These are phyloP conservation scores for Unio pictorum DNA, from an alignment of 2,888 invertebrate species.

Conservation along the genomic window DNA sequence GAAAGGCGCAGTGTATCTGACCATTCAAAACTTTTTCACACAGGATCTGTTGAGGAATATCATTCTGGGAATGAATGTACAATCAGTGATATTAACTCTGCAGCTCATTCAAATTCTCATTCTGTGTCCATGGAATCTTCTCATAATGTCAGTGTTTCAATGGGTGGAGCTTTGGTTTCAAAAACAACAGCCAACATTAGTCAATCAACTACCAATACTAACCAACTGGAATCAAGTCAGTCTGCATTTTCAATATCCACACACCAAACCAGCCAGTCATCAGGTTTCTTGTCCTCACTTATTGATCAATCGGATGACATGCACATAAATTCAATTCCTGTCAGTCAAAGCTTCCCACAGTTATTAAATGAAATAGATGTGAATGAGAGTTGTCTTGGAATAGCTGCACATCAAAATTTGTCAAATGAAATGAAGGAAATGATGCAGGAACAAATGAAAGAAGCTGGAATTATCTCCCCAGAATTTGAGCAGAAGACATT, in stretches of 20 bases:
- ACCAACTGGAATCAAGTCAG: too few relatives aligned
- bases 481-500: conserved; percentile 30
- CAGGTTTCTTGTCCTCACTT: conserved; percentile 18
- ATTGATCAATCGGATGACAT: conserved; percentile 16
- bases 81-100: too few relatives aligned
- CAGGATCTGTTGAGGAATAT: too few relatives aligned
- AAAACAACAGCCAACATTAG: too few relatives aligned
- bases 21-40: too few relatives aligned
- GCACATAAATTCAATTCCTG: conserved; percentile 17
- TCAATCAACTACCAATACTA: too few relatives aligned
- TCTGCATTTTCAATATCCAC: too few relatives aligned
- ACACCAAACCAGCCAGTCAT: conserved; percentile 16
- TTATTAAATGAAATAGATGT: conserved; percentile 48
- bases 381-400: conserved; percentile 50
- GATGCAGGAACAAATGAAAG: conserved; percentile 46
- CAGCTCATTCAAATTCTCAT: too few relatives aligned
- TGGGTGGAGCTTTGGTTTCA: too few relatives aligned
- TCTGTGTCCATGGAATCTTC: too few relatives aligned
- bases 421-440: conserved; percentile 52
- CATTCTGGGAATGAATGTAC: too few relatives aligned
- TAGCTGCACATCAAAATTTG: conserved; percentile 49
- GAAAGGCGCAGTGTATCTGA: conserved; percentile 8
- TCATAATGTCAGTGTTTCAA: too few relatives aligned
- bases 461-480: conserved; percentile 29
- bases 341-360: conserved; percentile 25